Evolutionary conservation across 2,113 vertebrate species (phyloP), one percentile per base, ranked within the genome.

Genomic region (Strix uralensis): DNA sequence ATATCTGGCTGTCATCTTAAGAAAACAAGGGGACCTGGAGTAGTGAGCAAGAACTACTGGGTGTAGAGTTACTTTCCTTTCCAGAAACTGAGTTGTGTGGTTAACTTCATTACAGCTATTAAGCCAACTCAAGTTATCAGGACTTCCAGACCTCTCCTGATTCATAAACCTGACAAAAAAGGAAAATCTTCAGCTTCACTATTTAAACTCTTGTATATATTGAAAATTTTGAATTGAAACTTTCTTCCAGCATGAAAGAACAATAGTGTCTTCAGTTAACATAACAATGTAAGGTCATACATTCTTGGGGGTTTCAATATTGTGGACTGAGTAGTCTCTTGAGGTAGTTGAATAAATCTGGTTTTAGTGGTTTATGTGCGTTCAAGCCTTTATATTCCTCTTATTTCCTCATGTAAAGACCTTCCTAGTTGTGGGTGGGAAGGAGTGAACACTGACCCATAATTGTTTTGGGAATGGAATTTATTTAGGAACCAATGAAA

Each of bases 361-460:
- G 1, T 8, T 19, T 73, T 54, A 49, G 40, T 70, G 70, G 19
- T 21, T 47, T 47, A 47, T 47, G 18, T 47, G 46, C 20, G 46
- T 47, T 47, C 46, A 47, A 47, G 46, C 46, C 20, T 47, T 47
- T 47, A 21, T 47, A 47, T 47, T 47, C 18, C 46, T 47, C 46
- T 47, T 47, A 47, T 47, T 47, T 47, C n/a, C 30, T 63, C 2
- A 7, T 10, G 32, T 69, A n/a, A 75, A 88, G 32, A 67, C 16
- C 4, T 25, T 7, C 8, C 65, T 36, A 44, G 27, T 5, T 74
- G 13, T 81, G 20, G 26, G 13, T 62, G 36, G 30, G 77, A 63
- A 67, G 36, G 26, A 52, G 15, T 36, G 30, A 78, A 46, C 0
- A 0, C 47, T 62, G 59, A 36, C 19, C 29, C 14, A 8, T 12